Evolutionary conservation across 2,113 vertebrate species (phyloP).

Genomic region (Sander vitreus): DNA sequence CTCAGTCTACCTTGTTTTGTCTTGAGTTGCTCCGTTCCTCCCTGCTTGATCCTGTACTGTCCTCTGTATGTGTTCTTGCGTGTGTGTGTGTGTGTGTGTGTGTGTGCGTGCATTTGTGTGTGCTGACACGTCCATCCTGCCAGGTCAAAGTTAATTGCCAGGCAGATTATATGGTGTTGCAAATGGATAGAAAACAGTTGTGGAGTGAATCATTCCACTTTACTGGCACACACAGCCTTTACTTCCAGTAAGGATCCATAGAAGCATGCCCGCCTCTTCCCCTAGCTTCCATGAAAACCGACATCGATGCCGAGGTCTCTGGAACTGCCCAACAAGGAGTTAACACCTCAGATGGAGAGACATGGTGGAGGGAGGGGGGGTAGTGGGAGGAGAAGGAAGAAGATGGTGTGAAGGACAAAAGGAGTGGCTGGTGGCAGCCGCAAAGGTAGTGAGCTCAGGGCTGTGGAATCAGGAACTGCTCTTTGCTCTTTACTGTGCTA

Average conservation of each 20-base stretch:
- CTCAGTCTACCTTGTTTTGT: conserved; percentile 36
- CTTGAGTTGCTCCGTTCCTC: conserved; percentile 5
- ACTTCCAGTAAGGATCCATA: conserved; percentile 71
- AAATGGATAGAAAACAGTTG: conserved; percentile 61
- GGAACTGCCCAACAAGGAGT: conserved; percentile 72
- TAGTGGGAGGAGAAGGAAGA: conserved; percentile 58
- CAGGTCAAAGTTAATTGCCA: conserved; percentile 67
- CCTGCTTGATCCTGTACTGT: conserved; percentile 45
- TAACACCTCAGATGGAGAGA: conserved; percentile 75
- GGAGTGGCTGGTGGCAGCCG: conserved; percentile 70
- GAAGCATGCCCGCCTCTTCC: conserved; percentile 51
- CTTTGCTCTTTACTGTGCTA: conserved; percentile 68
- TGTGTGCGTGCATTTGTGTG: conserved; percentile 5
- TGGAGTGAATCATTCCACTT: conserved; percentile 68
- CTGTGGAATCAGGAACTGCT: conserved; percentile 81
- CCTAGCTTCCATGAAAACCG: conserved; percentile 31
- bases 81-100: not conserved
- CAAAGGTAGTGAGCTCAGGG: conserved; percentile 81
- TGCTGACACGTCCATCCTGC: conserved; percentile 43
- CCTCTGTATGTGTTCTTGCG: not conserved
- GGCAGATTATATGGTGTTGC: conserved; percentile 48
- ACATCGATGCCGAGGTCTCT: conserved; percentile 38
- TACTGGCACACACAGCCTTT: conserved; percentile 54
- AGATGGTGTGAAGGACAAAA: conserved; percentile 69
- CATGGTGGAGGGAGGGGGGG: conserved; percentile 42